A percentile compares a stretch with the other conserved stretches of the same genome.
These are phyloP conservation scores for Sarcophaga bullata DNA, from an alignment of 1,140 invertebrate genomes.

Conservation along the genomic window DNA sequence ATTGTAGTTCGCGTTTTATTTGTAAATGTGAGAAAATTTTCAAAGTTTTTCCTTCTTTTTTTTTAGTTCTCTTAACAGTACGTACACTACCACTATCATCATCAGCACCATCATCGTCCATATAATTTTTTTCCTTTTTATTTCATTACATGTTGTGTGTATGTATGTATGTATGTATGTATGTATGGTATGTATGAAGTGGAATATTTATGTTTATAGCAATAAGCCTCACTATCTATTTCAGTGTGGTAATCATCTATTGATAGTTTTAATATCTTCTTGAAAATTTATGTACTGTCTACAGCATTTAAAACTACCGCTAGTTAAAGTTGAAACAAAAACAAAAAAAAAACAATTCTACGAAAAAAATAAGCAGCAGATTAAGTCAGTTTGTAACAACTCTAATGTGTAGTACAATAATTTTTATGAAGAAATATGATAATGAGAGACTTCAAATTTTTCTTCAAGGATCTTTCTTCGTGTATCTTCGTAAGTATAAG, in stretches of 20 bases:
- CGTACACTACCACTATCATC: background rate
- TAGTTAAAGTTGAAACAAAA: conserved; percentile 19
- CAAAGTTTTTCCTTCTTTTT: background rate
- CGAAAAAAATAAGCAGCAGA: background rate
- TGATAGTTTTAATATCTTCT: conserved; percentile 38
- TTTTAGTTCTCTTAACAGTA: background rate
- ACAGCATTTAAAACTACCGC: conserved; percentile 25
- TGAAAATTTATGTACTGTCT: conserved; percentile 35
- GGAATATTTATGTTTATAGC: background rate
- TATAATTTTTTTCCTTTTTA: background rate
- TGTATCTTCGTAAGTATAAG: too few species aligned
- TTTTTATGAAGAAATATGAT: too few species aligned
- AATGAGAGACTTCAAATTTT: too few species aligned
- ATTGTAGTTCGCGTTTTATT: conserved; percentile 4
- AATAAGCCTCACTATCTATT: conserved; percentile 32
- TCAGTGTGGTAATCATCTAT: conserved; percentile 38
- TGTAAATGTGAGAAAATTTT: conserved; percentile 38
- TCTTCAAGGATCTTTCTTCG: too few species aligned
- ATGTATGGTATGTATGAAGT: background rate
- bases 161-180: background rate
- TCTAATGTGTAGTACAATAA: too few species aligned
- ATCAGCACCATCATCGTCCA: background rate
- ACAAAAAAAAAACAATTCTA: background rate
- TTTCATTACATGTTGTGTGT: background rate
- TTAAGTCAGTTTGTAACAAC: too few species aligned